Conservation (phyloP, 2,113 vertebrate species). For the Brachyhypopomus occidentalis region DNA sequence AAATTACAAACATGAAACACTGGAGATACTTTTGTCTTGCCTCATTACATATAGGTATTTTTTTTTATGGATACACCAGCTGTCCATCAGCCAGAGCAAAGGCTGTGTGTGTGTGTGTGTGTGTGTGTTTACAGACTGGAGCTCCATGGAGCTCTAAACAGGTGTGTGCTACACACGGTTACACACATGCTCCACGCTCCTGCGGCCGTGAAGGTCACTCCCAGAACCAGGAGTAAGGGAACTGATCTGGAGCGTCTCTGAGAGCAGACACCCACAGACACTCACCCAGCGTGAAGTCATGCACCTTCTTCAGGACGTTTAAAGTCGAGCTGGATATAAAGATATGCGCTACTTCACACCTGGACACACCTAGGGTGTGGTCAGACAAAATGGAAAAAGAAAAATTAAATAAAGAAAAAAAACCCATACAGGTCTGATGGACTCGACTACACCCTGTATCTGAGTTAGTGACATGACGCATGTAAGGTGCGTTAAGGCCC, state of each 20-base stretch:
- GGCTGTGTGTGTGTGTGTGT: background rate
- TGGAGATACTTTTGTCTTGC: constrained; percentile 42
- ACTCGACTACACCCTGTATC: no score
- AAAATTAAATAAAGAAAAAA: no score
- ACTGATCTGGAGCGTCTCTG: constrained; percentile 17
- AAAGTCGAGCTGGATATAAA: no score
- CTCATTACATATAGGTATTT: constrained; percentile 46
- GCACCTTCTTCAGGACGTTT: background rate
- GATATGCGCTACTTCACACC: no score
- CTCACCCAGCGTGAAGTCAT: background rate
- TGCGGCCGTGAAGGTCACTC: constrained; percentile 39
- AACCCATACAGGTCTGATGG: no score
- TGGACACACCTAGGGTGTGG: no score
- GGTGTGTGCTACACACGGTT: background rate
- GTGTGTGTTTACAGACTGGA: background rate
- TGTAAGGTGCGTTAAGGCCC: background rate
- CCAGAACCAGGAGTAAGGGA: constrained; percentile 4
- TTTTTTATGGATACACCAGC: constrained; percentile 46
- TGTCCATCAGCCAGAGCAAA: constrained; percentile 31
- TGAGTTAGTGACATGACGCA: background rate
- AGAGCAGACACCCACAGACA: background rate
- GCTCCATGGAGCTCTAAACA: background rate
- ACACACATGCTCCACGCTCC: background rate
- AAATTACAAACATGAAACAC: constrained; percentile 41
- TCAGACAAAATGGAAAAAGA: no score